These are phyloP conservation scores for Enteromius afrohamiltoni DNA, from an alignment of 2,797 vertebrate genomes.

Conservation along the genomic window DNA sequence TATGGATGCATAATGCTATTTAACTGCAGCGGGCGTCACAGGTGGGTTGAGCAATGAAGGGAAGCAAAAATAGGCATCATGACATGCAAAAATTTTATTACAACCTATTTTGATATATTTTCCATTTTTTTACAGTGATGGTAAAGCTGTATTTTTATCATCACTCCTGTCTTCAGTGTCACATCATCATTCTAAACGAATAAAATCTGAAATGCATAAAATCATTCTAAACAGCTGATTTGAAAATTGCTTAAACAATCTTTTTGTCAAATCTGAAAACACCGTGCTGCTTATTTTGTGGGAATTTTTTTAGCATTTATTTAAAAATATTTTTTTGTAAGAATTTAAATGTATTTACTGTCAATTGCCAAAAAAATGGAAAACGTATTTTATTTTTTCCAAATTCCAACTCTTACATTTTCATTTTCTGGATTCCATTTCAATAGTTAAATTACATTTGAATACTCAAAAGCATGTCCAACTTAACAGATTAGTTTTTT, in stretches of 20 bases:
- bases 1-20: slow-evolving; percentile 4
- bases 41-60: neutral
- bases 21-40: slow-evolving; percentile 7
- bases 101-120: neutral
- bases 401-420: neutral
- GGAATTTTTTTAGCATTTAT: neutral
- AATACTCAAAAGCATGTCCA: too few species aligned
- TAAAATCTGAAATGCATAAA: neutral
- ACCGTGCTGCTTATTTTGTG: neutral
- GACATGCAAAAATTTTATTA: neutral
- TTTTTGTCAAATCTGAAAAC: neutral
- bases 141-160: neutral
- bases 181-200: neutral
- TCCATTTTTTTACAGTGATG: neutral
- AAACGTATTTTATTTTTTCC: neutral
- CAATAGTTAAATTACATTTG: too few species aligned
- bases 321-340: neutral
- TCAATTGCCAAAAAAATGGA: too few species aligned
- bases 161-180: neutral
- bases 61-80: neutral
- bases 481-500: too few species aligned
- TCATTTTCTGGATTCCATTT: neutral
- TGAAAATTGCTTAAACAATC: neutral
- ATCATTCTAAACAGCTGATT: neutral
- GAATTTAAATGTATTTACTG: neutral